Evolutionary conservation across 2,888 invertebrate species (phyloP).

Genomic region (Aphrophora alni): DNA sequence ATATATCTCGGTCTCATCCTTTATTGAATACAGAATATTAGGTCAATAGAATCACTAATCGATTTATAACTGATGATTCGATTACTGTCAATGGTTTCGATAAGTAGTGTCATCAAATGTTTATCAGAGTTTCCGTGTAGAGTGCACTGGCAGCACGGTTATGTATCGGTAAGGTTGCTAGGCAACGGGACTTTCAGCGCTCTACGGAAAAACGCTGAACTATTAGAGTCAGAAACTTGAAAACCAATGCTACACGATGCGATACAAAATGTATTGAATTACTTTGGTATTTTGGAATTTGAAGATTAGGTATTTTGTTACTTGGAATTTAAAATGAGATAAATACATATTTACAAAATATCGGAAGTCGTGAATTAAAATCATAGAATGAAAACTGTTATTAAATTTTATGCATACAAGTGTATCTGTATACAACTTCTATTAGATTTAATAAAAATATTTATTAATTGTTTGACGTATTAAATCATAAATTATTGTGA

Average conservation of each 20-base stretch:
- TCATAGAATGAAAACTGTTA: too few species aligned
- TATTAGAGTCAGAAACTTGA: background rate
- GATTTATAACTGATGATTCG: background rate
- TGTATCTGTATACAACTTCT: too few species aligned
- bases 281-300: too few species aligned
- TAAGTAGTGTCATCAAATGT: background rate
- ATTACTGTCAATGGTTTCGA: background rate
- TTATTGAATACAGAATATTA: background rate
- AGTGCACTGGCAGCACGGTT: background rate
- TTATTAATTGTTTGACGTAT: too few species aligned
- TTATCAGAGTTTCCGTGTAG: background rate
- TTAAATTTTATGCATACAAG: too few species aligned
- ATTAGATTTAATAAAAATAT: too few species aligned
- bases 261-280: background rate
- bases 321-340: too few species aligned
- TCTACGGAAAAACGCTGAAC: slow-evolving; percentile 9
- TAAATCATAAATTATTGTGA: too few species aligned
- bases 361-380: too few species aligned
- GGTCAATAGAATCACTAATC: background rate
- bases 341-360: too few species aligned
- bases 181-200: background rate
- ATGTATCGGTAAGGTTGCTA: background rate
- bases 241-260: background rate
- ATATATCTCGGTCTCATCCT: background rate
- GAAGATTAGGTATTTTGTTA: too few species aligned